These are phyloP conservation scores for Pantala flavescens DNA, from an alignment of 1,140 invertebrate genomes.

Conservation along the genomic window DNA sequence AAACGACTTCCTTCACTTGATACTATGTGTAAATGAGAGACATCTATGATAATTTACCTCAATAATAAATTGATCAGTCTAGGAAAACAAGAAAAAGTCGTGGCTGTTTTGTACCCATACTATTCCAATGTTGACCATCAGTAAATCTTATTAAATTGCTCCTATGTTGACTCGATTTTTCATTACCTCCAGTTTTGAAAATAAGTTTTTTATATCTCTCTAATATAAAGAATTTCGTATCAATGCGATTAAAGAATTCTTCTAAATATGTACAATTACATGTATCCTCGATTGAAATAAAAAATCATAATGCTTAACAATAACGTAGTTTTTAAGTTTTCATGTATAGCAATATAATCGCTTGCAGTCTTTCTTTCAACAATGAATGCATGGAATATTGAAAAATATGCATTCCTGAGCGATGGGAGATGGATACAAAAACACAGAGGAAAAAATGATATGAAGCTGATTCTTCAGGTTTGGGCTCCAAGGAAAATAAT, in stretches of 20 bases:
- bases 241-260: neutral
- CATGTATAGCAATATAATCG: neutral
- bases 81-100: too few relatives aligned
- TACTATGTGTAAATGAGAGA: too few relatives aligned
- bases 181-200: too few relatives aligned
- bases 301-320: neutral
- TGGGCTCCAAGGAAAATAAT: neutral
- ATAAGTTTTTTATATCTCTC: too few relatives aligned
- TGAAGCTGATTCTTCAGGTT: neutral
- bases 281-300: neutral
- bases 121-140: too few relatives aligned
- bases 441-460: neutral
- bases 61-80: too few relatives aligned
- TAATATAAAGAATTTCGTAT: conserved; percentile 13
- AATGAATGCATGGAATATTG: neutral
- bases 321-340: neutral
- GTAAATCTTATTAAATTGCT: too few relatives aligned
- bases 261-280: conserved; percentile 12
- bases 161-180: too few relatives aligned
- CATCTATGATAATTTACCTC: too few relatives aligned
- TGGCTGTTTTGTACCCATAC: too few relatives aligned
- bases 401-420: neutral
- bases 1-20: too few relatives aligned
- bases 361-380: neutral
- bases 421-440: neutral